phyloP scores from a whole-genome alignment of 1,140 invertebrate genomes.

The Plutomurus gul region DNA sequence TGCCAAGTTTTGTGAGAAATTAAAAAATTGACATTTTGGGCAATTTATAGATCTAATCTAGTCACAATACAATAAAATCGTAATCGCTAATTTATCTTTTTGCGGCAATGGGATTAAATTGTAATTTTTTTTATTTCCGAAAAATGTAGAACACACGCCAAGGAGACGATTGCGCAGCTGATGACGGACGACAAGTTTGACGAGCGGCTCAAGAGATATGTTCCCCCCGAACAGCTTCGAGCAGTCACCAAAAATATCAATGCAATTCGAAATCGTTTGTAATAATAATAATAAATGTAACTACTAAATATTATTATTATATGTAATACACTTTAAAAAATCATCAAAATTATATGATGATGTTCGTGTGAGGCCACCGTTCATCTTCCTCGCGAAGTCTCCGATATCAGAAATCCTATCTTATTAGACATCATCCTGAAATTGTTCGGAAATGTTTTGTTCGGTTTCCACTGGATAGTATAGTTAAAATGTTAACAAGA shows the following conservation, averaged over 20 bases:
- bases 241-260: slow-evolving; percentile 20
- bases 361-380: background rate
- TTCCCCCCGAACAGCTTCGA: background rate
- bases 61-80: background rate
- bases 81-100: too few relatives aligned
- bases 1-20: too few relatives aligned
- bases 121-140: background rate
- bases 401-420: too few relatives aligned
- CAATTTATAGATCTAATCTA: background rate
- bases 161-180: slow-evolving; percentile 23
- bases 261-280: slow-evolving; percentile 18
- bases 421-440: too few relatives aligned
- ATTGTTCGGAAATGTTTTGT: too few relatives aligned
- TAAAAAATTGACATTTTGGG: too few relatives aligned
- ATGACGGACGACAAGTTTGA: slow-evolving; percentile 12
- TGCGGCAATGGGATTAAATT: background rate
- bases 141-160: slow-evolving; percentile 31
- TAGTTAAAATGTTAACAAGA: too few relatives aligned
- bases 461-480: too few relatives aligned
- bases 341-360: background rate
- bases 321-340: too few relatives aligned
- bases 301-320: background rate
- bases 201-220: background rate
- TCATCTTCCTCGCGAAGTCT: too few relatives aligned
- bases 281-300: background rate